Base-by-base conservation (phyloP, 2,888 invertebrate species). In the Liopterus haemorrhoidalis region DNA sequence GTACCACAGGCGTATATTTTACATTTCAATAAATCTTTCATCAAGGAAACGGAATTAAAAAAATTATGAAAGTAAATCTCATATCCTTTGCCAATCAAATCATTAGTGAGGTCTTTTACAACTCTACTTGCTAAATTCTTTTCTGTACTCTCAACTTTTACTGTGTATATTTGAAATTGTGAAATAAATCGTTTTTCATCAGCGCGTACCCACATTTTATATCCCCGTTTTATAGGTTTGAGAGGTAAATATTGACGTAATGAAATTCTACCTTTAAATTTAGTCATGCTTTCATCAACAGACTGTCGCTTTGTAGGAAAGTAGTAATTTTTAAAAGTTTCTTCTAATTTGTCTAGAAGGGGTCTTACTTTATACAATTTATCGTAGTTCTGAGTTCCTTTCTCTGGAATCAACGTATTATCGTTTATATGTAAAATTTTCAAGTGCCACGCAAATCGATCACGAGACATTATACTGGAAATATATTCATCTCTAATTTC, bases 131-230 rank as follows among this genome's bases (percentile, higher is more conserved):
- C 50, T 27, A 53, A 46, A 18, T 50, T 14, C 59, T 50, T 63
- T 61, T 48, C 48, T 57, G 42, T 55, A 60, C 37, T 41, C n/a
- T 52, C 49, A n/a, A 19, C 37, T 46, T 52, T 67, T 68, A 3
- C 57, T 6, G 55, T 57, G 41, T 58, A 59, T 16, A 60, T 52
- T 30, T 60, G 53, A 53, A 63, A 61, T 25, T 60, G 40, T 36
- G 41, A 53, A 12, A 57, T 37, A 48, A 55, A 57, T 6, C 56
- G 57, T 28, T 40, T 38, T 42, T 30, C 33, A 36, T 54, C 50
- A 20, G 48, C 44, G 28, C 42, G 27, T 11, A 51, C 44, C 52
- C 54, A 56, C 15, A 50, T 44, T 46, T 54, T 55, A 40, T 48
- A 52, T 1, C 54, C 52, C 25, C 52, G 25, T 48, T 52, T 49